phyloP scores from a whole-genome alignment of 2,797 vertebrate genomes.

The Premnoplex brunnescens region DNA sequence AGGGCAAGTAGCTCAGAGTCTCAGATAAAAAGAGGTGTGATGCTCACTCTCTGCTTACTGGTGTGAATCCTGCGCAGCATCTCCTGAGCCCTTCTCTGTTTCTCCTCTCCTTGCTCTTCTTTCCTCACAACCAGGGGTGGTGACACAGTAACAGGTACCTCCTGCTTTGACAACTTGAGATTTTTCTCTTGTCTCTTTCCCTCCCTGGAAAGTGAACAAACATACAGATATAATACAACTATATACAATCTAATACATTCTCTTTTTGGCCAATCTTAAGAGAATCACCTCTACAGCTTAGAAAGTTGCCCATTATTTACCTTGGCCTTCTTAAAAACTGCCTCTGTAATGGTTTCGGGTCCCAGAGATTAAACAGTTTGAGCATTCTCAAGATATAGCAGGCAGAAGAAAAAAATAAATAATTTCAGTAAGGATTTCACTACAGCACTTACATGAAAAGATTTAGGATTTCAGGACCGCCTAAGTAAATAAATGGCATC shows the following conservation, averaged over 20 bases:
- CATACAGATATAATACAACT: background rate
- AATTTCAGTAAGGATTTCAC: background rate
- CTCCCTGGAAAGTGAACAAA: constrained; percentile 77
- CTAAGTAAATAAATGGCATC: background rate
- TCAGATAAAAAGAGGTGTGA: background rate
- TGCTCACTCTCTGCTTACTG: constrained; percentile 72
- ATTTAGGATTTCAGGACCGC: background rate
- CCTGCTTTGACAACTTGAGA: constrained; percentile 11
- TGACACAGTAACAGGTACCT: background rate
- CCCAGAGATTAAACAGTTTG: background rate
- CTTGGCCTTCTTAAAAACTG: background rate
- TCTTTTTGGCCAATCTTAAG: background rate
- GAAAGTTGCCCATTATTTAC: background rate
- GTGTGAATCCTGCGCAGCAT: constrained; percentile 61
- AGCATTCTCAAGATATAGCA: background rate
- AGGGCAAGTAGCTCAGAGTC: background rate
- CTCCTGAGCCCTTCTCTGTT: constrained; percentile 59
- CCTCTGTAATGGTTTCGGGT: background rate
- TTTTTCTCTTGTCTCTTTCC: constrained; percentile 67
- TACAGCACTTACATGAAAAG: background rate
- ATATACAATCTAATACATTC: background rate
- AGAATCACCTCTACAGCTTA: background rate
- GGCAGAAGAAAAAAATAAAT: background rate
- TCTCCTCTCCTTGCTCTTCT: constrained; percentile 63
- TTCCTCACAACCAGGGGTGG: background rate